Evolutionary conservation across 23 tunicate species (phyloP).

Genomic region (Clavelina lepadiformis): DNA sequence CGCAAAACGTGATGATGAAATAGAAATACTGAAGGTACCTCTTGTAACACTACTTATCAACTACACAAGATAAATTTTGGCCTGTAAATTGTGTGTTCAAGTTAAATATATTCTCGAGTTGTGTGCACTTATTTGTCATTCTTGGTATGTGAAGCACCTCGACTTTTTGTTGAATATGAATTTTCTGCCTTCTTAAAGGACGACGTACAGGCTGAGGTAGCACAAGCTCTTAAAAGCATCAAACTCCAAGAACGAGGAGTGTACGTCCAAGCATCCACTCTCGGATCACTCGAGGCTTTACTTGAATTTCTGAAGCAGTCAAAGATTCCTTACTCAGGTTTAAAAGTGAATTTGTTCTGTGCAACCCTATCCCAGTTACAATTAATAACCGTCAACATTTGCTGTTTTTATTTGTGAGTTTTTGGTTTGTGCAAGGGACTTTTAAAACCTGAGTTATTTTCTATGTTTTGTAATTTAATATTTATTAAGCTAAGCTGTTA

Average conservation of each 20-base stretch:
- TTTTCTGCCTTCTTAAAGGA: background rate
- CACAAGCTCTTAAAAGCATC: slow-evolving; percentile 50
- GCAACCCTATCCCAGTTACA: too few species aligned
- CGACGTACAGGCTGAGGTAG: slow-evolving; percentile 80
- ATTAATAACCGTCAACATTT: too few species aligned
- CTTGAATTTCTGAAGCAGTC: slow-evolving; percentile 75
- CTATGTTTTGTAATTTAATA: too few species aligned
- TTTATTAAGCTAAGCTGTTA: too few species aligned
- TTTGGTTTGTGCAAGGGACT: too few species aligned
- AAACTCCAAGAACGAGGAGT: slow-evolving; percentile 89
- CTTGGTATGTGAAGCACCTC: background rate
- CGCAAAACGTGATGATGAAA: slow-evolving; percentile 79
- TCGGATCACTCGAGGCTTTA: slow-evolving; percentile 89
- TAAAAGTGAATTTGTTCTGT: too few species aligned
- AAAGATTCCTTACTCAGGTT: slow-evolving; percentile 81
- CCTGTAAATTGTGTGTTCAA: background rate
- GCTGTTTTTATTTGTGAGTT: too few species aligned
- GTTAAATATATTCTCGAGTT: background rate
- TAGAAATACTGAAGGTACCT: slow-evolving; percentile 53
- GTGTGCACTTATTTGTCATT: background rate
- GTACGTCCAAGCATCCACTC: slow-evolving; percentile 92
- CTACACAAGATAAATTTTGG: too few species aligned
- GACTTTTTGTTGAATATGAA: background rate
- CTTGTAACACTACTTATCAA: too few species aligned
- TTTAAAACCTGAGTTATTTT: too few species aligned